Base-by-base conservation (phyloP, 53 echinoderm and acorn worm species). In the Stichopus horrens region DNA sequence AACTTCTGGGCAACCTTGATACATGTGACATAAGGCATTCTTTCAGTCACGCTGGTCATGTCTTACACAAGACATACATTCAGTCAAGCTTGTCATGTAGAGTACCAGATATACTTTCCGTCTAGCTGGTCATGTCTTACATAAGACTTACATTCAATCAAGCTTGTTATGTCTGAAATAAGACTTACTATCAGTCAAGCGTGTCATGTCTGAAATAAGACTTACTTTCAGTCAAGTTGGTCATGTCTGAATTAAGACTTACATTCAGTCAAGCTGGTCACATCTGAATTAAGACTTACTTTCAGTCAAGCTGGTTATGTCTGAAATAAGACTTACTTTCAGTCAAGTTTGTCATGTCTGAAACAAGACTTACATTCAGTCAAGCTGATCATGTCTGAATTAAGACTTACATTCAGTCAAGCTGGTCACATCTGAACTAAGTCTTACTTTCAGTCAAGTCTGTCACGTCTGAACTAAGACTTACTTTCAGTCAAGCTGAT, bases 151-250 rank as follows among this genome's bases (percentile, higher is more conserved):
- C 68, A 18, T 68, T 68, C 68, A 68, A 19, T 16, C n/a, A 68
- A 68, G n/a, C 68, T 68, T 21, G 68, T 52, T 51, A 73, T n/a
- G 16, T 90, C 88, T 9, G 74, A n/a, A n/a, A n/a, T n/a, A n/a
- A n/a, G n/a, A n/a, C n/a, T n/a, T n/a, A n/a, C n/a, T n/a, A n/a
- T n/a, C n/a, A 68, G 68, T 16, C n/a, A 68, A 68, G n/a, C 68
- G 14, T 21, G 68, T 52, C 19, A 73, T n/a, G 16, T 90, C 88
- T 9, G 74, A 74, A 11, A 86, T n/a, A 58, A 7, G 6, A 68
- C 68, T 68, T 14, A 68, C 68, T 68, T 68, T 68, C 68, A 68
- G 68, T 16, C n/a, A 68, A 68, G n/a, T 19, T 68, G 53, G 68
- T 52, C 19, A 73, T n/a, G 16, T 90, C 37, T 37, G 37, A 37